These are phyloP conservation scores for Macropodus opercularis DNA, from an alignment of 2,797 vertebrate genomes.

Conservation along the genomic window DNA sequence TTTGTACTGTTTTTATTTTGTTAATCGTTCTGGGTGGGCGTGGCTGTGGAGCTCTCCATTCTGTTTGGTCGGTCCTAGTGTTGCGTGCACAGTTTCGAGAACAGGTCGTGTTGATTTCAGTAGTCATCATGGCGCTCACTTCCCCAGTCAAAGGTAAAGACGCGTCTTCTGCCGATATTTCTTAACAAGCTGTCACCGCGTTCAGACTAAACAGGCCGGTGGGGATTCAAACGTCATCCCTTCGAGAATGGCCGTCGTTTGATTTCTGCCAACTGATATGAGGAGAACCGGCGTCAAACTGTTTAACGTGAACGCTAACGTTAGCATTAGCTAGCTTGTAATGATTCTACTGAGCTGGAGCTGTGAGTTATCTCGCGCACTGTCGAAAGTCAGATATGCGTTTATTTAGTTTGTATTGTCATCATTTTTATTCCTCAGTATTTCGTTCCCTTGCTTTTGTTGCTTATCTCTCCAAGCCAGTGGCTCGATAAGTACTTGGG, in stretches of 20 bases:
- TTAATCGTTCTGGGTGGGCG: constrained; percentile 25
- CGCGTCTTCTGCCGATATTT: constrained; percentile 28
- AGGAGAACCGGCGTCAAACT: constrained; percentile 23
- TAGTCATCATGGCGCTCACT: constrained; percentile 84
- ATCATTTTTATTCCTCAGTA: neutral
- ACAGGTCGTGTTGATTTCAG: constrained; percentile 78
- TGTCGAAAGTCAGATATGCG: neutral
- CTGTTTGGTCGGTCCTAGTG: constrained; percentile 66
- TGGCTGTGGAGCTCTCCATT: neutral
- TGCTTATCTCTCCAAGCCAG: constrained; percentile 44
- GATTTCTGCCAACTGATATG: constrained; percentile 3
- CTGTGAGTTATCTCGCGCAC: neutral
- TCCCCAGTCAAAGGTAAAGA: constrained; percentile 77
- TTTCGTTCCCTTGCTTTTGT: neutral
- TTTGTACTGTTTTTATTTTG: constrained; percentile 1
- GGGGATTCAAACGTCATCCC: rapidly evolving
- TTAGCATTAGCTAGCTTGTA: constrained; percentile 35
- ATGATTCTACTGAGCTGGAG: constrained; percentile 9
- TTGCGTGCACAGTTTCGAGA: constrained; percentile 27
- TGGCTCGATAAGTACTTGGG: constrained; percentile 46
- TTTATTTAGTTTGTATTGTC: neutral
- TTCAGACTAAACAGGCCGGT: rapidly evolving
- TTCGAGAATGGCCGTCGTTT: neutral
- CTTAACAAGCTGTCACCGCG: neutral
- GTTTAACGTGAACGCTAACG: constrained; percentile 49